Conservation (phyloP, 2,888 invertebrate species). For the Amorpha juglandis region DNA sequence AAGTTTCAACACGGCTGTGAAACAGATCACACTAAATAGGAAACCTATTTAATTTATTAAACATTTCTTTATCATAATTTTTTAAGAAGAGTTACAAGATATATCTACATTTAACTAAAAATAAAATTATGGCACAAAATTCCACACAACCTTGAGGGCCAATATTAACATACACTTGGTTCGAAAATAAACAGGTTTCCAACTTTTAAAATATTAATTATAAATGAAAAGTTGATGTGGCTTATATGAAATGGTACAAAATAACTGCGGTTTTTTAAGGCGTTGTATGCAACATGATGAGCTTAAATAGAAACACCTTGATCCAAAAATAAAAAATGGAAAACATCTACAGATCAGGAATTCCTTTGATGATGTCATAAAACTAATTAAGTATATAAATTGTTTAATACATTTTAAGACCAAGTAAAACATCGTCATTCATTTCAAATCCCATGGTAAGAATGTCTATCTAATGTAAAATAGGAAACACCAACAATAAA, state of each 20-base stretch:
- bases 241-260: no score
- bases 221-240: background rate
- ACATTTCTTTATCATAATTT: background rate
- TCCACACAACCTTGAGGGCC: slow-evolving; percentile 43
- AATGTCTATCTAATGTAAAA: slow-evolving; percentile 34
- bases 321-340: no score
- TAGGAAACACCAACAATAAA: slow-evolving; percentile 26
- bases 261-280: no score
- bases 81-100: slow-evolving; percentile 6
- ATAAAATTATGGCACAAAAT: slow-evolving; percentile 27
- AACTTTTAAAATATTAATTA: background rate
- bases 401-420: no score
- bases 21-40: slow-evolving; percentile 1
- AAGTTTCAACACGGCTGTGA: background rate
- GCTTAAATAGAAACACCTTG: no score
- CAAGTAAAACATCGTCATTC: background rate
- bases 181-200: background rate
- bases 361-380: no score
- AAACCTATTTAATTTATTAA: slow-evolving; percentile 5
- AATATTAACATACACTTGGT: slow-evolving; percentile 24
- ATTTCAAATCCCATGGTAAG: background rate
- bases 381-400: no score
- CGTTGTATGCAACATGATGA: no score
- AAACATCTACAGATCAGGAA: no score
- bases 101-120: background rate